phyloP scores from a whole-genome alignment of 2,888 invertebrate species.

The Cataglyphis rosenhaueri region DNA sequence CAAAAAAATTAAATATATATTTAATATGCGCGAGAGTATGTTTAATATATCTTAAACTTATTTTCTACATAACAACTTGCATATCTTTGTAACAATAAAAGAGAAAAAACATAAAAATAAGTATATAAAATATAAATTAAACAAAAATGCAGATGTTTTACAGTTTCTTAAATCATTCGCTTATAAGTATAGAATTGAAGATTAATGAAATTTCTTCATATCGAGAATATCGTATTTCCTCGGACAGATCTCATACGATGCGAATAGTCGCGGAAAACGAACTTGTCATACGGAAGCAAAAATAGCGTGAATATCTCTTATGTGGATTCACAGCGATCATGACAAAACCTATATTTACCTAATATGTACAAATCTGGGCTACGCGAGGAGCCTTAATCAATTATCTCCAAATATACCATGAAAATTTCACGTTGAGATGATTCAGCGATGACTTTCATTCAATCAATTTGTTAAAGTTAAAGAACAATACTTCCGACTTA shows the following conservation, averaged over 20 bases:
- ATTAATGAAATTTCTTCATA: conserved; percentile 20
- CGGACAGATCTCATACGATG: conserved; percentile 15
- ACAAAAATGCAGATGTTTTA: background rate
- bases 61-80: background rate
- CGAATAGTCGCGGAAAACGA: conserved; percentile 25
- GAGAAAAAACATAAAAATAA: background rate
- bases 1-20: background rate
- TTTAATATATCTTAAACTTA: background rate
- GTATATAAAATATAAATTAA: background rate
- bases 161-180: background rate
- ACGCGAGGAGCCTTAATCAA: conserved; percentile 50
- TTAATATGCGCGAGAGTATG: background rate
- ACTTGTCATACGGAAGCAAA: conserved; percentile 62
- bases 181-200: background rate
- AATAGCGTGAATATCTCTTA: conserved; percentile 66
- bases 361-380: conserved; percentile 69
- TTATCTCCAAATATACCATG: conserved; percentile 19
- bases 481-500: conserved; percentile 17
- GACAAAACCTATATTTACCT: conserved; percentile 64
- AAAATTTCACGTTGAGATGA: conserved; percentile 23
- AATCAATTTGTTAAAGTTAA: conserved; percentile 20
- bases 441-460: conserved; percentile 29
- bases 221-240: conserved; percentile 24
- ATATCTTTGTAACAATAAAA: background rate
- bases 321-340: conserved; percentile 62